A percentile compares a stretch with the other conserved stretches of the same genome.
Evolutionary conservation across 2,888 invertebrate genomes (phyloP).

Genomic region (Hyalella azteca): DNA sequence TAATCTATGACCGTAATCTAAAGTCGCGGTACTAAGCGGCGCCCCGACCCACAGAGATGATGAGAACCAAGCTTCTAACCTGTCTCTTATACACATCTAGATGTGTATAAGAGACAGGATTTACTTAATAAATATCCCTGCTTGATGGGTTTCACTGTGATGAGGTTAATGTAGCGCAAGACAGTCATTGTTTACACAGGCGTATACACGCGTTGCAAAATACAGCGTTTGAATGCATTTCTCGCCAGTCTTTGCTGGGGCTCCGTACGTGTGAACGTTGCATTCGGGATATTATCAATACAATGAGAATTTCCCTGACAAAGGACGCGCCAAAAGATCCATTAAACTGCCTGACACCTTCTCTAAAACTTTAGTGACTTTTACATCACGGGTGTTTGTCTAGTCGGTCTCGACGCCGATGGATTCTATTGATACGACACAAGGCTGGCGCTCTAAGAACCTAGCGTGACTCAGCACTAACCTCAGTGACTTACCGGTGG

Average conservation of each 20-base stretch:
- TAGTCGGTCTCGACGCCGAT: constrained; percentile 24
- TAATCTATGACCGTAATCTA: too few relatives aligned
- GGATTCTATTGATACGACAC: constrained; percentile 29
- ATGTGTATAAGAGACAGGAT: too few relatives aligned
- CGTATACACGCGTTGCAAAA: too few relatives aligned
- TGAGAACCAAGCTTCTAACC: too few relatives aligned
- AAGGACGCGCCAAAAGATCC: constrained; percentile 21
- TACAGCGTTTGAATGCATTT: background rate
- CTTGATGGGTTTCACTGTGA: too few relatives aligned
- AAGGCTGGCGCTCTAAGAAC: background rate
- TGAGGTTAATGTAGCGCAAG: too few relatives aligned
- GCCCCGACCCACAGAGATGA: too few relatives aligned
- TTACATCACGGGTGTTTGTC: constrained; percentile 36
- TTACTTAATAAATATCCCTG: too few relatives aligned
- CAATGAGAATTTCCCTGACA: constrained; percentile 25
- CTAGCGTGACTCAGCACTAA: background rate
- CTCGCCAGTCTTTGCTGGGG: too few relatives aligned
- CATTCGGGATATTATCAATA: constrained; percentile 25
- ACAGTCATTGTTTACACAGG: too few relatives aligned
- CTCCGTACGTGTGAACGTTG: background rate
- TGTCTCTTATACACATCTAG: too few relatives aligned
- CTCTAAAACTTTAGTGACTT: constrained; percentile 27
- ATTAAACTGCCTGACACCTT: constrained; percentile 27
- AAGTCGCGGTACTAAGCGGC: too few relatives aligned
- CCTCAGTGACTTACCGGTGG: constrained; percentile 33